These are phyloP conservation scores for Chiloscyllium punctatum DNA, from an alignment of 2,797 vertebrate genomes.

Conservation along the genomic window DNA sequence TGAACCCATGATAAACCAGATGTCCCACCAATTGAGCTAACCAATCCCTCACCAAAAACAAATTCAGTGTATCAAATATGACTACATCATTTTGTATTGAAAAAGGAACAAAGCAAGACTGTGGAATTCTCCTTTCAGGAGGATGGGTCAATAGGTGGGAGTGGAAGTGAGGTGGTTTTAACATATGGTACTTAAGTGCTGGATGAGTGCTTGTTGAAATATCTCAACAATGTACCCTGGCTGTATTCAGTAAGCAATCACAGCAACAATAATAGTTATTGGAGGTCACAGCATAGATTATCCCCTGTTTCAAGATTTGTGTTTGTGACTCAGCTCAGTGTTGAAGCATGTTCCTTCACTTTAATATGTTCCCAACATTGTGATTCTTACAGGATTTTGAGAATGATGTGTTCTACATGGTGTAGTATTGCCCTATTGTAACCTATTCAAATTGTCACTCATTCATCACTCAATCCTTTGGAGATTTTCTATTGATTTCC, in stretches of 20 bases:
- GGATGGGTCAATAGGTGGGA: background rate
- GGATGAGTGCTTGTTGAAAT: background rate
- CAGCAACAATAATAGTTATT: background rate
- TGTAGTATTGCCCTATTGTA: background rate
- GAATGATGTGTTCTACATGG: background rate
- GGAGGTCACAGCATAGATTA: background rate
- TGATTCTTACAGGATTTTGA: background rate
- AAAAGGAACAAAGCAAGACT: background rate
- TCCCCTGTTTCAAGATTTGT: background rate
- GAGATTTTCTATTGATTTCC: background rate
- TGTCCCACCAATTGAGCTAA: no score
- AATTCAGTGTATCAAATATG: background rate
- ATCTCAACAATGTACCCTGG: background rate
- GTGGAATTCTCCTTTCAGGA: background rate
- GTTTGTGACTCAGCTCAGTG: background rate
- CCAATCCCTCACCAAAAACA: no score
- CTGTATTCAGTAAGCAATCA: background rate
- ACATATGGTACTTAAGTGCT: background rate
- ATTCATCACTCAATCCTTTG: background rate
- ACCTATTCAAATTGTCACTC: background rate
- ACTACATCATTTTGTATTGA: background rate
- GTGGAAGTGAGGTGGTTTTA: no score
- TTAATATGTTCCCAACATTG: background rate
- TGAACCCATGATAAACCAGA: no score
- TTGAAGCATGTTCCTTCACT: background rate